Evolutionary conservation across 1,140 invertebrate genomes (phyloP).

Genomic region (Anastatus disparis): DNA sequence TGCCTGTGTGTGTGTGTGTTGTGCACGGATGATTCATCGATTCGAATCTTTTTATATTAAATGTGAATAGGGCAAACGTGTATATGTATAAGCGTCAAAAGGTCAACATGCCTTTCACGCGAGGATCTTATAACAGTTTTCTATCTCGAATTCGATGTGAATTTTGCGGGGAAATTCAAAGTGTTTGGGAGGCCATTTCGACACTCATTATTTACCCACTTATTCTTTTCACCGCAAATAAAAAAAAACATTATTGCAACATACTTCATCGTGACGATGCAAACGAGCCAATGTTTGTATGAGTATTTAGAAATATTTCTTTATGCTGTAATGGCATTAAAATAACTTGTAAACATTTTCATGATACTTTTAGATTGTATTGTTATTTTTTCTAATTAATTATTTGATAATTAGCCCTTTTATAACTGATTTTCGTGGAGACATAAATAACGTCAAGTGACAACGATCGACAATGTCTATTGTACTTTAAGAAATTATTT

Average conservation of each 20-base stretch:
- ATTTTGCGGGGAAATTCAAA: constrained; percentile 17
- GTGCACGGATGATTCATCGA: constrained; percentile 25
- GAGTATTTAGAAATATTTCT: too few relatives aligned
- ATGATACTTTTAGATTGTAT: too few relatives aligned
- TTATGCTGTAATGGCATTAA: too few relatives aligned
- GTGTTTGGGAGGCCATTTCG: constrained; percentile 18
- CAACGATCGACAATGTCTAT: too few relatives aligned
- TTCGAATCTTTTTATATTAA: constrained; percentile 30
- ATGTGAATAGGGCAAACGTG: neutral
- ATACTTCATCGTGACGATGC: neutral
- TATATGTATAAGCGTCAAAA: neutral
- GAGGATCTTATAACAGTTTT: constrained; percentile 14
- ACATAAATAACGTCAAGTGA: too few relatives aligned
- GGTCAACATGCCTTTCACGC: constrained; percentile 27
- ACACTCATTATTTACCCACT: constrained; percentile 13
- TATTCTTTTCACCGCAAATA: neutral
- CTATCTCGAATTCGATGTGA: constrained; percentile 4
- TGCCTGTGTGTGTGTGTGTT: too few relatives aligned
- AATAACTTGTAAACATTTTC: too few relatives aligned
- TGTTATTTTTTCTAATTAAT: too few relatives aligned
- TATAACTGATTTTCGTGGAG: too few relatives aligned
- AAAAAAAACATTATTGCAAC: neutral
- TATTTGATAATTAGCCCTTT: too few relatives aligned
- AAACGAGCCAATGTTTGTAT: neutral
- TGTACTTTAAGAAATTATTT: too few relatives aligned